These are phyloP conservation scores for Pogonognathellus flavescens DNA, from an alignment of 1,140 invertebrate species.

Conservation along the genomic window DNA sequence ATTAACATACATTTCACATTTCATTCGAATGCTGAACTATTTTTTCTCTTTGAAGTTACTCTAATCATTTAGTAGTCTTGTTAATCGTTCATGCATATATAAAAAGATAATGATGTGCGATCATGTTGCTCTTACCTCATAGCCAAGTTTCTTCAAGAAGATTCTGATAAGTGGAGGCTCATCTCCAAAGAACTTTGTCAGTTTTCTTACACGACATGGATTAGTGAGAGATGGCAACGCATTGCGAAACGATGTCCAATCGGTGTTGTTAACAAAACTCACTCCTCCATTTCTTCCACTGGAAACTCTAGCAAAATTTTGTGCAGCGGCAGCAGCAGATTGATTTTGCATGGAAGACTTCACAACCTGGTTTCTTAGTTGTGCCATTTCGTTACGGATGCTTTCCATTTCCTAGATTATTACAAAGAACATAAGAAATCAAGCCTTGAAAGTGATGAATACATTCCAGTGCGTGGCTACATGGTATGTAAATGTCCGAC, in stretches of 20 bases:
- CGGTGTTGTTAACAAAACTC: slow-evolving; percentile 57
- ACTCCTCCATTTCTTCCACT: slow-evolving; percentile 58
- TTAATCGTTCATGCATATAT: too few relatives aligned
- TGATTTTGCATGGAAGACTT: slow-evolving; percentile 65
- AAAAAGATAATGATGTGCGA: too few relatives aligned
- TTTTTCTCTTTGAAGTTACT: too few relatives aligned
- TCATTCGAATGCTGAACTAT: too few relatives aligned
- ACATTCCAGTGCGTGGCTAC: not conserved
- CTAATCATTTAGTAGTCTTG: too few relatives aligned
- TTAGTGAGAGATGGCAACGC: slow-evolving; percentile 76
- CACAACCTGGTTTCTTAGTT: slow-evolving; percentile 77
- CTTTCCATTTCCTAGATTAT: slow-evolving; percentile 87
- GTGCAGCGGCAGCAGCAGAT: slow-evolving; percentile 49
- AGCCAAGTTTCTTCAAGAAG: slow-evolving; percentile 91
- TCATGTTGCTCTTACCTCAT: slow-evolving; percentile 79
- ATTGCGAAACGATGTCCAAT: slow-evolving; percentile 66
- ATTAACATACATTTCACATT: too few relatives aligned
- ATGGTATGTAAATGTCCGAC: too few relatives aligned
- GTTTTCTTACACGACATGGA: slow-evolving; percentile 84
- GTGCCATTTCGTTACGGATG: slow-evolving; percentile 85
- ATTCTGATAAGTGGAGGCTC: slow-evolving; percentile 90
- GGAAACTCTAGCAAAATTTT: slow-evolving; percentile 55
- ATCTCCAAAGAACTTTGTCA: slow-evolving; percentile 93
- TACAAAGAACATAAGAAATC: slow-evolving; percentile 49
- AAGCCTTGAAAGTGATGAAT: slow-evolving; percentile 3